These are phyloP conservation scores for Entelurus aequoreus DNA, from an alignment of 2,113 vertebrate species.

Conservation along the genomic window DNA sequence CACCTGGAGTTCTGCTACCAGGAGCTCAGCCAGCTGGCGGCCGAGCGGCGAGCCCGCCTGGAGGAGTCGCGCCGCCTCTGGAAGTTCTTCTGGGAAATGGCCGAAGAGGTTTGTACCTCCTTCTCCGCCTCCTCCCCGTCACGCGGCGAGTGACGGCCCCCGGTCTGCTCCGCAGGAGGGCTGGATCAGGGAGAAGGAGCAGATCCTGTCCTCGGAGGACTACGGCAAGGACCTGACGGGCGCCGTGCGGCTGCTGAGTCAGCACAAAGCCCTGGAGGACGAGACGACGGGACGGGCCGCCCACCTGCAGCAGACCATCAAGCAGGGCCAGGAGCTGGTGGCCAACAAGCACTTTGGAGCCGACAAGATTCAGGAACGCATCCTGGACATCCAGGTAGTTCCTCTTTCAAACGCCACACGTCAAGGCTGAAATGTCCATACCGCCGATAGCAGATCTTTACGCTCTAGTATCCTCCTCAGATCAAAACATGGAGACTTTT, in stretches of 20 bases:
- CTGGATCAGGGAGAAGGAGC: conserved; percentile 97
- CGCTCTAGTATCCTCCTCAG: too few relatives aligned
- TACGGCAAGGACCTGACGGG: conserved; percentile 94
- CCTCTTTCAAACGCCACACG: too few relatives aligned
- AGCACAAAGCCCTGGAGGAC: conserved; percentile 92
- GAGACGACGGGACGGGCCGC: conserved; percentile 90
- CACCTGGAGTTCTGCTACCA: conserved; percentile 99
- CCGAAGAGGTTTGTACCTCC: conserved; percentile 75
- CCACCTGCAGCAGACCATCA: conserved; percentile 90
- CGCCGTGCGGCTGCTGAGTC: conserved; percentile 85
- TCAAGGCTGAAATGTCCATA: too few relatives aligned
- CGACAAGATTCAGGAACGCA: conserved; percentile 89
- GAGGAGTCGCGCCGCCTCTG: conserved; percentile 96
- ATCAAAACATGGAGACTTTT: too few relatives aligned
- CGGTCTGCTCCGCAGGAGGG: conserved; percentile 68
- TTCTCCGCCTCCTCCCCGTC: too few relatives aligned
- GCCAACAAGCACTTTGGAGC: conserved; percentile 89
- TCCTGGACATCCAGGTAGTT: conserved; percentile 70
- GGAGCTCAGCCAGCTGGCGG: conserved; percentile 89
- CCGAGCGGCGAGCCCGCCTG: conserved; percentile 85
- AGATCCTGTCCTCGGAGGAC: conserved; percentile 93
- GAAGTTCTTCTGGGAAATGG: conserved; percentile 99
- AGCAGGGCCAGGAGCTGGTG: conserved; percentile 89
- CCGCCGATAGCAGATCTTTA: too few relatives aligned
- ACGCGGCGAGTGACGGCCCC: too few relatives aligned